Conservation (phyloP, 2,113 vertebrate genomes). For the Tragelaphus scriptus region DNA sequence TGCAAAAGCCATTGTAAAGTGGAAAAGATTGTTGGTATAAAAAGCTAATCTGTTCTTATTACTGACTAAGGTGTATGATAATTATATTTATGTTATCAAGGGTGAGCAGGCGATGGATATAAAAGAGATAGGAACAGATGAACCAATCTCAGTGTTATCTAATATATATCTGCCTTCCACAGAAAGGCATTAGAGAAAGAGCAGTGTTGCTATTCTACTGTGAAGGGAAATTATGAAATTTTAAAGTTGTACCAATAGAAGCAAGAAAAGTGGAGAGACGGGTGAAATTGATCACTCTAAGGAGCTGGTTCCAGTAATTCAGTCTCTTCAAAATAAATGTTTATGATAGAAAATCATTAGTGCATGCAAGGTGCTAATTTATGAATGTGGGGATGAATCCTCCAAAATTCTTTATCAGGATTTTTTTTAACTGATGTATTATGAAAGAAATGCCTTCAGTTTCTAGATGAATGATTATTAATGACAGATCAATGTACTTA, state of each 20-base stretch:
- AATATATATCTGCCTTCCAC: constrained; percentile 39
- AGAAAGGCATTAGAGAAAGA: constrained; percentile 42
- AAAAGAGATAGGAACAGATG: constrained; percentile 52
- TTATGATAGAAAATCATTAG: constrained; percentile 39
- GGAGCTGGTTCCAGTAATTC: constrained; percentile 36
- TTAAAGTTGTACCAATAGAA: constrained; percentile 35
- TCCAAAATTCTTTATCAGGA: not conserved
- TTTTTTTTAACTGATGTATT: not conserved
- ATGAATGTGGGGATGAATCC: not conserved
- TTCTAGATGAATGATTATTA: not conserved
- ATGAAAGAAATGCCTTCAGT: not conserved
- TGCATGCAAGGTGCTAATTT: constrained; percentile 28
- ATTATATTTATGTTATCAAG: constrained; percentile 58
- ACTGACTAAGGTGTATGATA: constrained; percentile 59
- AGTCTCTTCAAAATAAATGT: constrained; percentile 49
- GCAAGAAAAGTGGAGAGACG: constrained; percentile 2
- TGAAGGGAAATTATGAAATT: constrained; percentile 57
- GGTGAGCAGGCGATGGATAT: constrained; percentile 48
- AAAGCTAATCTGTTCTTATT: constrained; percentile 9
- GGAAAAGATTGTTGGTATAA: constrained; percentile 33
- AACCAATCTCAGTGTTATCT: constrained; percentile 42
- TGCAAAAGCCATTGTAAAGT: constrained; percentile 25
- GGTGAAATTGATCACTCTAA: constrained; percentile 46
- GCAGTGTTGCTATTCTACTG: constrained; percentile 43
- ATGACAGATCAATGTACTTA: not conserved